Percentiles rank a stretch among this genome's conserved stretches.
These are phyloP conservation scores for Piaya cayana DNA, from an alignment of 2,113 vertebrate species.

Conservation along the genomic window DNA sequence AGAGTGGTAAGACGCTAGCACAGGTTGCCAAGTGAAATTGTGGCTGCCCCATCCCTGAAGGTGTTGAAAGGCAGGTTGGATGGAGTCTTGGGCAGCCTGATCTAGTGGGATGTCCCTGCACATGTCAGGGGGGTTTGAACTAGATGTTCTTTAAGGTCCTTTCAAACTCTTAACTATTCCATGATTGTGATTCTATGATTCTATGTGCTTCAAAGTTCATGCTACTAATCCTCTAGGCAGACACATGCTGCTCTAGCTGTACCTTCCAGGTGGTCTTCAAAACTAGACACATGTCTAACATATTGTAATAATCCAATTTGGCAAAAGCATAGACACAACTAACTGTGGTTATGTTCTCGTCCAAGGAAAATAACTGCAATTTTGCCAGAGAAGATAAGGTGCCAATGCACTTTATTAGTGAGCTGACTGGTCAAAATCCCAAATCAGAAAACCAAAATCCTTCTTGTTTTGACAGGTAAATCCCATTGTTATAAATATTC, in stretches of 20 bases:
- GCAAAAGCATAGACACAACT: background rate
- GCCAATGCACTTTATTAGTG: background rate
- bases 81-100: no score
- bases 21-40: no score
- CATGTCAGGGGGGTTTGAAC: no score
- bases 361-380: background rate
- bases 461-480: background rate
- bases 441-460: background rate
- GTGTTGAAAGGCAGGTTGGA: no score
- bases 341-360: background rate
- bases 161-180: no score
- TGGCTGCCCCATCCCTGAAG: no score
- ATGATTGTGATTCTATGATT: no score
- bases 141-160: no score
- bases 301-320: slow-evolving; percentile 18
- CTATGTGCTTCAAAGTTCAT: background rate
- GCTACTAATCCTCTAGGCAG: background rate
- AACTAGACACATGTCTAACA: background rate
- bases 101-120: no score
- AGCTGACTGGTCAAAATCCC: background rate
- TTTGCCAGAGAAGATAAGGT: background rate
- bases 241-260: background rate
- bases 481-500: background rate
- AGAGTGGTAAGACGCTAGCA: no score
- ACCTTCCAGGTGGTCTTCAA: slow-evolving; percentile 51